These are phyloP conservation scores for Riptortus pedestris DNA, from an alignment of 1,140 invertebrate species.

Conservation along the genomic window DNA sequence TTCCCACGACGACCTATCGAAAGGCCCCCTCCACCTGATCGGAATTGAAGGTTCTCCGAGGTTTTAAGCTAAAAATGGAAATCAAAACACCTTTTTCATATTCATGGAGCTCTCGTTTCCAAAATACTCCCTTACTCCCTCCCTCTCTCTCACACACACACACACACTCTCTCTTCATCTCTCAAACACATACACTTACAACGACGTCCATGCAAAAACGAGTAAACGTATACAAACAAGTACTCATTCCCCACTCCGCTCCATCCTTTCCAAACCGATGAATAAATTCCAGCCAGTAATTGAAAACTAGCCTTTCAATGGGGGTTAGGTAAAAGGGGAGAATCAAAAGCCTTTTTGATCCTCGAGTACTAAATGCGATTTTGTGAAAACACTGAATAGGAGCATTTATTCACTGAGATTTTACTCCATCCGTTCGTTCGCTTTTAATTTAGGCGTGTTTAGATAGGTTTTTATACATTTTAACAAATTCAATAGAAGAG, in stretches of 20 bases:
- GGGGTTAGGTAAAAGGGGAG: neutral
- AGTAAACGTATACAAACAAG: no score
- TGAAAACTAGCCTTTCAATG: neutral
- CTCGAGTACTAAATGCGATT: neutral
- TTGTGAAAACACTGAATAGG: neutral
- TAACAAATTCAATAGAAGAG: no score
- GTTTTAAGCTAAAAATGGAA: slow-evolving; percentile 13
- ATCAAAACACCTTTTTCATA: slow-evolving; percentile 8
- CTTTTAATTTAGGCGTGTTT: no score
- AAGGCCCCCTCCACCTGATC: no score
- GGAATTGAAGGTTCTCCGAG: neutral
- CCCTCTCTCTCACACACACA: neutral
- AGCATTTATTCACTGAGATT: neutral
- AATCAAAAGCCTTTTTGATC: neutral
- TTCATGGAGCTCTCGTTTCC: slow-evolving; percentile 1
- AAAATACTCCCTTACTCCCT: neutral
- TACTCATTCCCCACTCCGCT: no score
- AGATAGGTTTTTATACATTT: no score
- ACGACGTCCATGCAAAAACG: no score
- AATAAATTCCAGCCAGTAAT: neutral
- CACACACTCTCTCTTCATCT: neutral
- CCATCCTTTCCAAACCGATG: neutral
- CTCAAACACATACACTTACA: neutral
- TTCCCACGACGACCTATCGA: neutral
- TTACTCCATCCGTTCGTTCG: no score